A percentile compares a stretch with the other conserved stretches of the same genome.
phyloP scores from a whole-genome alignment of 2,797 vertebrate genomes.

The Notoglanidium macrostoma region DNA sequence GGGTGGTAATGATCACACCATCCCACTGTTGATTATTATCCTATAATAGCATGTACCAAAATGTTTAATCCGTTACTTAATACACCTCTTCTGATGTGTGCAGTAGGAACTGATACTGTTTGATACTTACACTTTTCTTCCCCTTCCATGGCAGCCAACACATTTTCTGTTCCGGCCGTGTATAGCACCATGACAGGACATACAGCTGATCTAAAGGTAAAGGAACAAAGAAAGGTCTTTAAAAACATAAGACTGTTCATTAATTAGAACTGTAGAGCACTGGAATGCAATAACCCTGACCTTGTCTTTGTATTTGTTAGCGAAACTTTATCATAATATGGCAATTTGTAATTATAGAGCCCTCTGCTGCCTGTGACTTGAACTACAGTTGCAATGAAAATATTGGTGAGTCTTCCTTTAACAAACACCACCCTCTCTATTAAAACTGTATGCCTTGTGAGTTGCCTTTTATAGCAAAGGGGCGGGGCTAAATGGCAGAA shows the following conservation, averaged over 20 bases:
- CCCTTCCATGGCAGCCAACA: conserved; percentile 56
- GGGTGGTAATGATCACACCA: neutral
- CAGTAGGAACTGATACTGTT: neutral
- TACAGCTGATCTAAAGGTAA: conserved; percentile 56
- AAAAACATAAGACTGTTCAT: neutral
- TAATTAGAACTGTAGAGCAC: neutral
- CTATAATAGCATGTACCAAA: neutral
- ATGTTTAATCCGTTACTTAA: neutral
- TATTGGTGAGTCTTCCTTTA: neutral
- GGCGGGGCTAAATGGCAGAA: neutral
- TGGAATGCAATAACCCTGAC: neutral
- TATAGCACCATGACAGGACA: conserved; percentile 57
- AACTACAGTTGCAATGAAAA: neutral
- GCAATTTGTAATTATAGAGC: neutral
- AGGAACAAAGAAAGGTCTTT: neutral
- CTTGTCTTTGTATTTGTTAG: neutral
- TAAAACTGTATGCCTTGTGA: neutral
- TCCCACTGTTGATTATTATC: neutral
- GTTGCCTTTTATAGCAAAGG: neutral
- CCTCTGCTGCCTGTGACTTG: neutral
- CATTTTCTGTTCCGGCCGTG: conserved; percentile 52
- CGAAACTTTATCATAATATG: neutral
- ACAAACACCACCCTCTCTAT: neutral
- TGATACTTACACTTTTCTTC: conserved; percentile 53
- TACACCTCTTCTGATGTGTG: neutral